Conservation (phyloP, 2,888 invertebrate genomes). For the Junonia oenone region DNA sequence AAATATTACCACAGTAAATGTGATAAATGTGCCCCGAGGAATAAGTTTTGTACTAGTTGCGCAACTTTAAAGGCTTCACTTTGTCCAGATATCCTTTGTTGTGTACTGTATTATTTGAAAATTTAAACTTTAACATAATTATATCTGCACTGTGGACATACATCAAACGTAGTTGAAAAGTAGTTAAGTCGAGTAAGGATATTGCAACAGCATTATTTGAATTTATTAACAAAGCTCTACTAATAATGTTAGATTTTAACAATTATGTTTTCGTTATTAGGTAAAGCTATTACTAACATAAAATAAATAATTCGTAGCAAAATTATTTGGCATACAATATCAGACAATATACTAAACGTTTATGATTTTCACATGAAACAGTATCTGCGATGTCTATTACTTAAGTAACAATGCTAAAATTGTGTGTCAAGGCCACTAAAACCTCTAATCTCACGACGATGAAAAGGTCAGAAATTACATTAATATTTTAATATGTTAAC, state of each 20-base stretch:
- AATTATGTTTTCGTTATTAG: too few relatives aligned
- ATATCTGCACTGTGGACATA: slow-evolving; percentile 1
- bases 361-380: too few relatives aligned
- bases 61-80: slow-evolving; percentile 46
- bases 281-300: too few relatives aligned
- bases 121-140: slow-evolving; percentile 24
- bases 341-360: too few relatives aligned
- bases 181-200: background rate
- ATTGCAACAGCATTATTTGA: background rate
- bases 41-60: slow-evolving; percentile 55
- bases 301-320: too few relatives aligned
- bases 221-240: background rate
- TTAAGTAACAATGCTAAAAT: background rate
- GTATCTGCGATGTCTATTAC: background rate
- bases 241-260: too few relatives aligned
- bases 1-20: slow-evolving; percentile 59
- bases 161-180: slow-evolving; percentile 2
- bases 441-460: background rate
- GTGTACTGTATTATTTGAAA: slow-evolving; percentile 23
- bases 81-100: slow-evolving; percentile 38
- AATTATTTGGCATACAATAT: too few relatives aligned
- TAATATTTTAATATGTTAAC: too few relatives aligned
- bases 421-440: background rate
- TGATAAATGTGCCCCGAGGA: slow-evolving; percentile 58
- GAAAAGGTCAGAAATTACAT: background rate